These are phyloP conservation scores for Brachypalpus laphriformis DNA, from an alignment of 2,888 invertebrate species.

Conservation along the genomic window DNA sequence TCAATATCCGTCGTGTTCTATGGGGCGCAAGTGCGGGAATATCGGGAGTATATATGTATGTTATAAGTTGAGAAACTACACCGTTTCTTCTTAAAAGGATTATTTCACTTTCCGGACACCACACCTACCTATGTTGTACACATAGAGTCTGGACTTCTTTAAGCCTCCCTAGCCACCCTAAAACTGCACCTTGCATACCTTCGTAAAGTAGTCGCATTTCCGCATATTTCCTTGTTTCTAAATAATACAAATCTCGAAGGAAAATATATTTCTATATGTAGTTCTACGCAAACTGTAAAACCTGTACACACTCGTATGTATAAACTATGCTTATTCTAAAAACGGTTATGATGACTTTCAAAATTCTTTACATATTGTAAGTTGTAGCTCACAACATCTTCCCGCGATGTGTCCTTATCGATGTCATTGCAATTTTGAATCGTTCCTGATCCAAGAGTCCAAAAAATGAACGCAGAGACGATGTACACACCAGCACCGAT, in stretches of 20 bases:
- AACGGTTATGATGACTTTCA: not conserved
- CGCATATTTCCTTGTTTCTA: not conserved
- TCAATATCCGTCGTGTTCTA: too few relatives aligned
- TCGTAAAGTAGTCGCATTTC: too few relatives aligned
- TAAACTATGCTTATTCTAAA: not conserved
- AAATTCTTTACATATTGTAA: conserved; percentile 74
- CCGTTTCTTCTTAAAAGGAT: too few relatives aligned
- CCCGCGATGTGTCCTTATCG: conserved; percentile 79
- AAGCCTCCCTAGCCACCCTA: too few relatives aligned
- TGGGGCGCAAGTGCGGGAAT: too few relatives aligned
- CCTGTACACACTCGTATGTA: not conserved
- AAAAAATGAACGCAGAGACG: conserved; percentile 87
- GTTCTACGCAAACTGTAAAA: conserved; percentile 30
- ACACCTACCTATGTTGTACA: too few relatives aligned
- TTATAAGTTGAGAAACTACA: too few relatives aligned
- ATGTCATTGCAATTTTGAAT: conserved; percentile 88
- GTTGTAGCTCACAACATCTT: conserved; percentile 79
- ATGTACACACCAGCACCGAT: conserved; percentile 89
- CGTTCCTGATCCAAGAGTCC: conserved; percentile 88
- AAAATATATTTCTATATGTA: conserved; percentile 2
- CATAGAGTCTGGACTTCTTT: too few relatives aligned
- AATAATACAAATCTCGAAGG: conserved; percentile 24
- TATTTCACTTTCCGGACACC: too few relatives aligned
- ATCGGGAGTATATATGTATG: too few relatives aligned
- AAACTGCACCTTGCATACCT: too few relatives aligned